Conservation (phyloP, 2,797 vertebrate genomes). For the Picus viridis region DNA sequence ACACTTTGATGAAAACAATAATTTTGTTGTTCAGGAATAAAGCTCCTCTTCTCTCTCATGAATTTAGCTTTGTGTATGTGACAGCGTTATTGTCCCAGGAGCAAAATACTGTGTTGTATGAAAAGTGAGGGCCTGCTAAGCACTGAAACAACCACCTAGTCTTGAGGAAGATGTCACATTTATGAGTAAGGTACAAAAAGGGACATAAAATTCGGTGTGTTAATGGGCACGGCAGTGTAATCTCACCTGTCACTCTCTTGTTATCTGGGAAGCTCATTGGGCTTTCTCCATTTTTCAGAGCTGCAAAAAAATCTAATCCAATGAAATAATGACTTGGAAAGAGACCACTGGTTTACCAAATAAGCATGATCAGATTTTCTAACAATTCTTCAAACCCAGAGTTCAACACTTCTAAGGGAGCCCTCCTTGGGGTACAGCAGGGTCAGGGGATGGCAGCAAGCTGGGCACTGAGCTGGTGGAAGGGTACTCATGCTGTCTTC, state of each 20-base stretch:
- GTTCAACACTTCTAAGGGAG: background rate
- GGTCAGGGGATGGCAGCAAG: background rate
- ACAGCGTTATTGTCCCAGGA: background rate
- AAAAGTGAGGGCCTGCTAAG: background rate
- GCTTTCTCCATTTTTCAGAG: background rate
- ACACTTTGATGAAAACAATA: background rate
- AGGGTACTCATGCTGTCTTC: rapidly evolving
- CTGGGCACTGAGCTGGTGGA: background rate
- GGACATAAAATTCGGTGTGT: background rate
- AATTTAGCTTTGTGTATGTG: background rate
- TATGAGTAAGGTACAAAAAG: background rate
- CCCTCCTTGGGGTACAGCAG: rapidly evolving
- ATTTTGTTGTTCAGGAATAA: background rate
- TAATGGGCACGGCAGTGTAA: background rate
- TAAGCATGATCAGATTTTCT: background rate
- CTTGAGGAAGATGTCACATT: background rate
- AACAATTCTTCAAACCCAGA: background rate
- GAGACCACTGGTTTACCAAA: background rate
- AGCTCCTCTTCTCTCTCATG: background rate
- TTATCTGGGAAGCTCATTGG: background rate
- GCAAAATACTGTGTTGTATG: background rate
- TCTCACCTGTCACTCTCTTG: background rate
- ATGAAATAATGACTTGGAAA: background rate
- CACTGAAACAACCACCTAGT: background rate
- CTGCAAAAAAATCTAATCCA: background rate